A percentile compares a stretch with the other conserved stretches of the same genome.
These are phyloP conservation scores for Ciconia maguari DNA, from an alignment of 2,113 vertebrate genomes.

Conservation along the genomic window DNA sequence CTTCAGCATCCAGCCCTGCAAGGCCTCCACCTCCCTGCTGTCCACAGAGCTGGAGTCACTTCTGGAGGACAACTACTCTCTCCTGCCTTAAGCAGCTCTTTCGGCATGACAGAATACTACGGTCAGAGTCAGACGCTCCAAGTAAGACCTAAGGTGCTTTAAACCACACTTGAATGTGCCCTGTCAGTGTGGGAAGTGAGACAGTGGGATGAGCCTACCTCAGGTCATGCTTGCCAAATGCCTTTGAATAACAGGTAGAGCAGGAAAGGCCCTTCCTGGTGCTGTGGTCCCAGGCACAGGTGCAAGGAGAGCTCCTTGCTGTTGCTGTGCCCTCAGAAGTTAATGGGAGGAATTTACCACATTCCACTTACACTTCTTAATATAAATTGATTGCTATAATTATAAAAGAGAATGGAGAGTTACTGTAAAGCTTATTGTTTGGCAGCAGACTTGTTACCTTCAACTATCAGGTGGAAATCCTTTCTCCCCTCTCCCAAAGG, in stretches of 20 bases:
- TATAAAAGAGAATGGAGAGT: neutral
- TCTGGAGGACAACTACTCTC: neutral
- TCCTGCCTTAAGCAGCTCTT: neutral
- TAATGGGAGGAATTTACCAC: neutral
- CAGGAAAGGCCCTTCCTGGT: neutral
- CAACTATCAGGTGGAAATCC: conserved; percentile 68
- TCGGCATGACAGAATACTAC: neutral
- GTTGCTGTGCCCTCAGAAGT: neutral
- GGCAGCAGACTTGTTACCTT: conserved; percentile 63
- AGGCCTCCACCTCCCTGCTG: neutral
- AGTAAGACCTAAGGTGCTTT: neutral
- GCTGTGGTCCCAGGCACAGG: neutral
- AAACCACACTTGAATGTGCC: neutral
- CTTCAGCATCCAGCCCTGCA: neutral
- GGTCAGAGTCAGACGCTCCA: neutral
- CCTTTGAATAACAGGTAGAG: neutral
- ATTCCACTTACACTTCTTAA: neutral
- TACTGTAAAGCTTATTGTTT: neutral
- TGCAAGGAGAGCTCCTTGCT: neutral
- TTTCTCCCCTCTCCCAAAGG: neutral
- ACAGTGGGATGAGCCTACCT: neutral
- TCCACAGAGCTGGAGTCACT: neutral
- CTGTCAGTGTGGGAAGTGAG: neutral
- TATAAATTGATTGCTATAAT: neutral
- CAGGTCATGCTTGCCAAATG: neutral